Evolutionary conservation across 2,113 vertebrate genomes (phyloP), one percentile per base, ranked within the genome.

Genomic region (Eubucco bourcierii): DNA sequence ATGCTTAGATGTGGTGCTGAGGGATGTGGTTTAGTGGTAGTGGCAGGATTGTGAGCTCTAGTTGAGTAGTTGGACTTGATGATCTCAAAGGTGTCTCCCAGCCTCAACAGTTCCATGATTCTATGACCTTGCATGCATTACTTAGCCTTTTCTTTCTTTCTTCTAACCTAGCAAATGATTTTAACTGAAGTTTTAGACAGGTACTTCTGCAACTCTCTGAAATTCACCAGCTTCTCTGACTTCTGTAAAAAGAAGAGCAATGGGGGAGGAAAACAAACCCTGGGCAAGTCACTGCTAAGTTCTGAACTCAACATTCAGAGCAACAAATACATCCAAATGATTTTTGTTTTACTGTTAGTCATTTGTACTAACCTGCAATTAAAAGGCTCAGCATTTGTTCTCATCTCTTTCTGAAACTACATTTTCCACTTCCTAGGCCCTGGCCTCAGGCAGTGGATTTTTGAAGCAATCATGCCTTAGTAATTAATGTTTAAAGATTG

Each of bases 301-400:
- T 92, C 80, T 85, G 37, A 82, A 80, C 89, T 91, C 2, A 1
- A 63, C 16, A 20, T 80, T 46, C 50, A 90, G 31, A 90, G 90
- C 67, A 84, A 71, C 27, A 80, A 82, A 71, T 88, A 87, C 0
- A 2, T 60, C 75, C 53, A 71, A 88, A 65, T 2, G 2, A 65
- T 84, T 76, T 95, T 93, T 96, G 78, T 75, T 90, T 90, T 95
- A 93, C 58, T 93, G 80, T 90, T 96, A 94, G 80, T 95, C 90
- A 93, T 94, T 94, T 95, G 86, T 87, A 73, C 74, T 79, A 94
- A 95, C 94, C 91, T 96, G 73, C 93, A 96, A 80, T 95, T 97
- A 95, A 93, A 95, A 92, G 66, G 27, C 82, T 95, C 83, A 86
- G 47, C 63, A 85, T 93, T 94, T 94, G 53, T 92, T 89, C 85